Evolutionary conservation across 2,113 vertebrate genomes (phyloP).

Genomic region (Ovis canadensis): DNA sequence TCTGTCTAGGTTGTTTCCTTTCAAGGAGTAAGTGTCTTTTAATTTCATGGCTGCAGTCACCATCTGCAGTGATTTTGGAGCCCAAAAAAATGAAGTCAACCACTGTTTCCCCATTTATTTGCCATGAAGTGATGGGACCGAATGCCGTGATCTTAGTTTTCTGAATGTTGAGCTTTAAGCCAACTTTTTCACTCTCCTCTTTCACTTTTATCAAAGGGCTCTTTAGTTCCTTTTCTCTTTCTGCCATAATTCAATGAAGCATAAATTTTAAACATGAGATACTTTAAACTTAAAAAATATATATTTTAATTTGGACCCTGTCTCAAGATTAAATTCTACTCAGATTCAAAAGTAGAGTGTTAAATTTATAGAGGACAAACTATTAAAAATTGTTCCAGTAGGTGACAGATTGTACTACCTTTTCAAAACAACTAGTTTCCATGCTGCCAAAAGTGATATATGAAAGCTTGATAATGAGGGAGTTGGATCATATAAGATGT

Average conservation of each 20-base stretch:
- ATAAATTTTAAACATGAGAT: background rate
- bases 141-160: background rate
- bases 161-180: background rate
- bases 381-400: background rate
- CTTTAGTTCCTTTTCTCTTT: background rate
- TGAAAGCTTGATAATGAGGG: background rate
- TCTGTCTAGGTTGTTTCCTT: background rate
- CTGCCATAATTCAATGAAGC: background rate
- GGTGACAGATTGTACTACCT: background rate
- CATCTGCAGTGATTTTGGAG: background rate
- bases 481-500: background rate
- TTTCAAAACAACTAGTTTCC: background rate
- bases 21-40: background rate
- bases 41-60: background rate
- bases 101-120: background rate
- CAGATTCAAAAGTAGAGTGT: background rate
- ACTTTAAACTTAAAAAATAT: background rate
- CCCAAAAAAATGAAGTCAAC: rapidly evolving
- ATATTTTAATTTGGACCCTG: background rate
- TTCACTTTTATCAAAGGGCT: background rate
- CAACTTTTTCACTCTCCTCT: background rate
- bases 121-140: background rate
- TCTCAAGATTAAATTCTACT: background rate
- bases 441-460: background rate
- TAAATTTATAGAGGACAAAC: background rate